Evolutionary conservation across 2,797 vertebrate species (phyloP).

Genomic region (Acanthurus tractus): DNA sequence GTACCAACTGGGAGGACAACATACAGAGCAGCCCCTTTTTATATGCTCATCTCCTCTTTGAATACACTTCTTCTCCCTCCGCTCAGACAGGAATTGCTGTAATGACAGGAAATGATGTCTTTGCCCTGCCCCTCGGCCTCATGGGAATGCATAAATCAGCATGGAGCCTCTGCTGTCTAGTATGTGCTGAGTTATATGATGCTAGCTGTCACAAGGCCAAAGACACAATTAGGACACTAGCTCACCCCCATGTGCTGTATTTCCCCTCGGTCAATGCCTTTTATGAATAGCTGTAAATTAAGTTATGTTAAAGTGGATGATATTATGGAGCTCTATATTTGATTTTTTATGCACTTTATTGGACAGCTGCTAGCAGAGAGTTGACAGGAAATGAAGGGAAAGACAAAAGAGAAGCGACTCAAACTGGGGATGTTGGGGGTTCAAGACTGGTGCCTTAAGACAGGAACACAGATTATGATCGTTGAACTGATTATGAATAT

Average conservation of each 20-base stretch:
- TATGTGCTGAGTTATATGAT: conserved; percentile 57
- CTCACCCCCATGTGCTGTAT: background rate
- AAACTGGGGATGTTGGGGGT: background rate
- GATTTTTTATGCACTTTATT: background rate
- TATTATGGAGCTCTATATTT: background rate
- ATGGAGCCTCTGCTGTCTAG: conserved; percentile 54
- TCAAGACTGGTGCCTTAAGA: background rate
- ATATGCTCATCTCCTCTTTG: conserved; percentile 41
- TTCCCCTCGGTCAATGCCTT: conserved; percentile 8
- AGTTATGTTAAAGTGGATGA: background rate
- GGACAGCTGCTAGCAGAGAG: too few relatives aligned
- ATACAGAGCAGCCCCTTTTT: conserved; percentile 37
- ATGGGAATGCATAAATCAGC: conserved; percentile 76
- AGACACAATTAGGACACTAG: conserved; percentile 28
- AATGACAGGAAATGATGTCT: conserved; percentile 79
- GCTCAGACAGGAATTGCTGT: conserved; percentile 71
- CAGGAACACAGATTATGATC: background rate
- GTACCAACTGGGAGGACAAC: conserved; percentile 34
- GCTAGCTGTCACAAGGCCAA: conserved; percentile 50
- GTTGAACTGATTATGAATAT: background rate
- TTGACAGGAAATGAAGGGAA: background rate
- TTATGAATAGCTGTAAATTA: conserved; percentile 1
- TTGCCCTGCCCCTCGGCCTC: conserved; percentile 66
- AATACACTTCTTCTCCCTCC: conserved; percentile 32
- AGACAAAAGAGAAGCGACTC: background rate